Evolutionary conservation across 2,113 vertebrate genomes (phyloP).

Genomic region (Trachemys scripta): DNA sequence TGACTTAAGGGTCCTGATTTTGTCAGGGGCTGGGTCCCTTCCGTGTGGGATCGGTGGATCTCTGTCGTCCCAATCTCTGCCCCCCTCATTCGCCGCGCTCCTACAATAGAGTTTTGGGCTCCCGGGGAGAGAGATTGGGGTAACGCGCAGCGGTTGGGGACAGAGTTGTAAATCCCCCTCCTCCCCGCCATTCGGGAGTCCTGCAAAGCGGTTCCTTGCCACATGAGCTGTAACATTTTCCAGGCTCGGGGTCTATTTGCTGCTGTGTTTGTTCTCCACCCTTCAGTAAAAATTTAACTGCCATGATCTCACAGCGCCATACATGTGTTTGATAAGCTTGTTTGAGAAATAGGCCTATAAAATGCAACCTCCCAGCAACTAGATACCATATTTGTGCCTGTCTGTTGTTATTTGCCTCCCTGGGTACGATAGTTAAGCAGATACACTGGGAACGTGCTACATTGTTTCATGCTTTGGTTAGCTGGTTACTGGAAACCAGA

Average conservation of each 20-base stretch:
- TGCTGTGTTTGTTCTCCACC: background rate
- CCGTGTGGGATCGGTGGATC: background rate
- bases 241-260: too few species aligned
- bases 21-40: background rate
- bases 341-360: background rate
- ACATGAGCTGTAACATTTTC: background rate
- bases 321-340: too few species aligned
- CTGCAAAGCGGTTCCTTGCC: background rate
- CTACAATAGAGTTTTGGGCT: too few species aligned
- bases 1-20: too few species aligned
- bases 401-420: background rate
- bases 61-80: too few species aligned
- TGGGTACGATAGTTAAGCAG: background rate
- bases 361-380: background rate
- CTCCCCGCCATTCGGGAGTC: rapidly evolving
- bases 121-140: too few species aligned
- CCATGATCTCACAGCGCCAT: background rate
- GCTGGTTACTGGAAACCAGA: background rate
- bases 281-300: background rate
- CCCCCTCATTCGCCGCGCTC: too few species aligned
- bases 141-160: too few species aligned
- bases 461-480: background rate
- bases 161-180: too few species aligned
- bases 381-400: background rate
- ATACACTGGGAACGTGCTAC: background rate